These are phyloP conservation scores for Drosophila bocki DNA, from an alignment of 1,140 invertebrate genomes.

Conservation along the genomic window DNA sequence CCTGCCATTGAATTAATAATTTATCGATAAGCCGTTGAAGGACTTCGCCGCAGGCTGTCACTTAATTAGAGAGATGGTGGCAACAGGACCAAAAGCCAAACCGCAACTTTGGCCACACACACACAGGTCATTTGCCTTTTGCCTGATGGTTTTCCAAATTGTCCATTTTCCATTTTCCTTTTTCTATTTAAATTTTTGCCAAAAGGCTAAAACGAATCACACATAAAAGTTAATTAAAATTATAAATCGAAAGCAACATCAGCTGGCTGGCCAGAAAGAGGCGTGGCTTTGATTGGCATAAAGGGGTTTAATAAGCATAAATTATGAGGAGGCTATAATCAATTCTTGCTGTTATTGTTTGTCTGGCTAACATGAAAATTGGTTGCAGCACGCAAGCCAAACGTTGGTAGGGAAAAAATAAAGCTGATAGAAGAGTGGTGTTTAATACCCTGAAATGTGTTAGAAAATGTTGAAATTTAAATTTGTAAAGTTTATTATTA, in stretches of 20 bases:
- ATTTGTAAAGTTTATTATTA: background rate
- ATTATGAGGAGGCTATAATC: slow-evolving; percentile 69
- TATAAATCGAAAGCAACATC: slow-evolving; percentile 29
- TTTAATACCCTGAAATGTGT: slow-evolving; percentile 5
- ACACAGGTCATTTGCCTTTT: slow-evolving; percentile 28
- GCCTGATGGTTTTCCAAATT: background rate
- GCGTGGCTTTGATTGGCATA: slow-evolving; percentile 39
- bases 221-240: slow-evolving; percentile 38
- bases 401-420: background rate
- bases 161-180: background rate
- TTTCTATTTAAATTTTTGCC: slow-evolving; percentile 10
- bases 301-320: slow-evolving; percentile 60
- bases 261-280: slow-evolving; percentile 6
- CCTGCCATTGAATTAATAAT: slow-evolving; percentile 54
- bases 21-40: slow-evolving; percentile 38
- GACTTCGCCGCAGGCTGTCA: slow-evolving; percentile 17
- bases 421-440: background rate
- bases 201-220: slow-evolving; percentile 6
- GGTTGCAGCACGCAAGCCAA: slow-evolving; percentile 62
- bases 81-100: slow-evolving; percentile 1
- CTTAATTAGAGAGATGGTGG: slow-evolving; percentile 38
- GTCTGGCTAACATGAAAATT: slow-evolving; percentile 57
- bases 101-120: slow-evolving; percentile 28
- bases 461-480: background rate
- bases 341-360: slow-evolving; percentile 56